Evolutionary conservation across 1,140 invertebrate species (phyloP).

Genomic region (Platorchestia sp.): DNA sequence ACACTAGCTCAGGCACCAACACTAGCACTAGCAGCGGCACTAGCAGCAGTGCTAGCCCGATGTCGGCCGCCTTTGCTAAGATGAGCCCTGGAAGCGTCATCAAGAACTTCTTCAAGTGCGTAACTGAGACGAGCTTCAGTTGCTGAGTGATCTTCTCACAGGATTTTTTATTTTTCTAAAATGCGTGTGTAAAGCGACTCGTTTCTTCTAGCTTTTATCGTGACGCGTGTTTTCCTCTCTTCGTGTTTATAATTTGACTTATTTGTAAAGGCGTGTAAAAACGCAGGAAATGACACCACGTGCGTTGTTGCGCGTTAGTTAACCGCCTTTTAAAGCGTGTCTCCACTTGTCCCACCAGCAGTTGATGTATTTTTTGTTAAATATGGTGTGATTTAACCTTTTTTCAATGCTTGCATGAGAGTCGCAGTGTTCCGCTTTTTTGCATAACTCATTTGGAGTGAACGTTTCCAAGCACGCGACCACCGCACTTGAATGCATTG

Average conservation of each 20-base stretch:
- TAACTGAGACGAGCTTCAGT: not conserved
- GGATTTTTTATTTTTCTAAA: not conserved
- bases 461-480: not conserved
- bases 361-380: not conserved
- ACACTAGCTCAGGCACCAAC: not conserved
- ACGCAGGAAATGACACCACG: not conserved
- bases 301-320: not conserved
- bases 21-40: not conserved
- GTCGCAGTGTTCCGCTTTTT: not conserved
- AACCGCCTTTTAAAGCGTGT: not conserved
- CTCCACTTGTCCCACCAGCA: not conserved
- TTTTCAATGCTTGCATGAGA: not conserved
- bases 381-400: not conserved
- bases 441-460: not conserved
- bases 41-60: constrained; percentile 26
- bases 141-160: not conserved
- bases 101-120: constrained; percentile 60
- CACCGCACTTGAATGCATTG: not conserved
- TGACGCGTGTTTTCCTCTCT: not conserved
- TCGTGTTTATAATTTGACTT: not conserved
- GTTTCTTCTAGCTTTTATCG: not conserved
- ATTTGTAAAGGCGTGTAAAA: not conserved
- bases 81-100: constrained; percentile 57
- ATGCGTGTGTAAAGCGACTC: not conserved
- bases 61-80: constrained; percentile 44